Percentiles rank a stretch among this genome's conserved stretches.
Conservation (phyloP, 2,113 vertebrate genomes). For the Amia ocellicauda region DNA sequence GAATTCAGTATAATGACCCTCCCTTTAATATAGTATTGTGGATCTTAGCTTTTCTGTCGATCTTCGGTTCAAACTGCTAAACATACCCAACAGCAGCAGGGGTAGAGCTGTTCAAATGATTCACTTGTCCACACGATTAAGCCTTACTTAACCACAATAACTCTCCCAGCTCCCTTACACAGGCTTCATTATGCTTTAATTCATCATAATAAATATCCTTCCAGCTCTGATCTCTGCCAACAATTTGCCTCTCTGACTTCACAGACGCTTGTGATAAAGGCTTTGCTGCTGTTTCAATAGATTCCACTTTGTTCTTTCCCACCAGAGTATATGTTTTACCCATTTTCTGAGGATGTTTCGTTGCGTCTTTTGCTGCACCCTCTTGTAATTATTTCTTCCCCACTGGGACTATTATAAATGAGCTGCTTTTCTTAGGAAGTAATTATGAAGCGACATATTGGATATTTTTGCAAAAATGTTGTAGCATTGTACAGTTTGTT, state of each 20-base stretch:
- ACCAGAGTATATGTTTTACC: slow-evolving; percentile 18
- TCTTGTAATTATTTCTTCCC: slow-evolving; percentile 46
- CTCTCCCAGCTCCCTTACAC: slow-evolving; percentile 35
- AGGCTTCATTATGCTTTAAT: slow-evolving; percentile 48
- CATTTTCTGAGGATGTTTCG: too few species aligned
- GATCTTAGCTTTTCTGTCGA: not conserved
- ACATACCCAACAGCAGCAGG: slow-evolving; percentile 17
- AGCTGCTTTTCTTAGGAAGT: slow-evolving; percentile 34
- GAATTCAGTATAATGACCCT: too few species aligned
- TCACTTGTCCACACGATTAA: not conserved
- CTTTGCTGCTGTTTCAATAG: slow-evolving; percentile 21
- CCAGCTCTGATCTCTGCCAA: slow-evolving; percentile 32
- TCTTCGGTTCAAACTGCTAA: too few species aligned
- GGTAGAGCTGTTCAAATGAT: not conserved
- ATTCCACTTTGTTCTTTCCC: slow-evolving; percentile 38
- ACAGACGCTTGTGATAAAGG: slow-evolving; percentile 45
- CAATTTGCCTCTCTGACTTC: slow-evolving; percentile 38
- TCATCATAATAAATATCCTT: slow-evolving; percentile 42
- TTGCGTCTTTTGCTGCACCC: slow-evolving; percentile 20
- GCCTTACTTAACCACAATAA: not conserved
- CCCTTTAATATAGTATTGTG: too few species aligned
- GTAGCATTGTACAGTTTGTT: not conserved
- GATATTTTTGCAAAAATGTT: not conserved
- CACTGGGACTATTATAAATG: slow-evolving; percentile 61
- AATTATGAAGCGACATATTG: not conserved